phyloP scores from a whole-genome alignment of 2,113 vertebrate genomes.

The Chelonoidis abingdonii region DNA sequence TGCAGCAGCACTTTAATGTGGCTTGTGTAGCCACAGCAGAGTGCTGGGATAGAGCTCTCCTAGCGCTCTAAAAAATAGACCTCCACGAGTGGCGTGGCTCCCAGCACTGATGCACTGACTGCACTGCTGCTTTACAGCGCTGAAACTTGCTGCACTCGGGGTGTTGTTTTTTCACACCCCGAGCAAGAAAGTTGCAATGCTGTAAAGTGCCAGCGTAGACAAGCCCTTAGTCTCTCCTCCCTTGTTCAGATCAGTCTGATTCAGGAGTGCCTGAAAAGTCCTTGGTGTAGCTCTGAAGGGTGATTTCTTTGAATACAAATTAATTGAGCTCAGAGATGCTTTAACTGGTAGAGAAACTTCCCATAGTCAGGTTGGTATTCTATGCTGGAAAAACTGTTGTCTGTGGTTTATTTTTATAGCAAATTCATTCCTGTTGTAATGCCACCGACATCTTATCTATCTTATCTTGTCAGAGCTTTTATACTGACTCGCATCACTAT shows the following conservation, averaged over 20 bases:
- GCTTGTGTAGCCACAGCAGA: no score
- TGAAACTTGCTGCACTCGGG: no score
- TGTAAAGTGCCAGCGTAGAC: no score
- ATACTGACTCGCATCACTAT: background rate
- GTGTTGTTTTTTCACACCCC: no score
- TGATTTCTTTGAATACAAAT: constrained; percentile 41
- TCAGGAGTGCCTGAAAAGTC: background rate
- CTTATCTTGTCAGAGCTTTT: background rate
- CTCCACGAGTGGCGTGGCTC: no score
- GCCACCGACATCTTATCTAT: background rate
- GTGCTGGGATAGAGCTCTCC: no score
- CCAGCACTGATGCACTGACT: no score
- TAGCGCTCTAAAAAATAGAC: no score
- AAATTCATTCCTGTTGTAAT: background rate
- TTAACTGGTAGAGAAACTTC: constrained; percentile 42
- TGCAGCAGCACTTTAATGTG: no score
- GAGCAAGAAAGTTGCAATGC: no score
- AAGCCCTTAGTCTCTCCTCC: background rate
- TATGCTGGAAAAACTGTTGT: background rate
- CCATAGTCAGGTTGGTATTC: background rate
- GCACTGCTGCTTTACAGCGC: no score
- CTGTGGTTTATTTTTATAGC: background rate
- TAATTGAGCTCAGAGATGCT: constrained; percentile 40
- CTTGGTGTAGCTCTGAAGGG: background rate
- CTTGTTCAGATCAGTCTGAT: background rate